Evolutionary conservation across 1,140 invertebrate species (phyloP).

Genomic region (Hetaerina americana): DNA sequence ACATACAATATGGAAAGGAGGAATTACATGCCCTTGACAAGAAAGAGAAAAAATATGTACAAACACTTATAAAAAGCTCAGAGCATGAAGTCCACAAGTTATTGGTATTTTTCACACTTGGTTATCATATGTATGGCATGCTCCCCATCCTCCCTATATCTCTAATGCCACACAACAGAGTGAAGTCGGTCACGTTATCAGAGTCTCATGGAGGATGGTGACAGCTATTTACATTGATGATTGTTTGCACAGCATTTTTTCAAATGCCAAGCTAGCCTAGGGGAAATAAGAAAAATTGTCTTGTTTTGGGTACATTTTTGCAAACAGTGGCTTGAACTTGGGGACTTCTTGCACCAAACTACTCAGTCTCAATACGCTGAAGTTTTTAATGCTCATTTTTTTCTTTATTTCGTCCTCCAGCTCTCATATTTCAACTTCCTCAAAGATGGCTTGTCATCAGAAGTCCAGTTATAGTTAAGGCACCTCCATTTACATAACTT

Average conservation of each 20-base stretch:
- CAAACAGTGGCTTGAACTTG: not conserved
- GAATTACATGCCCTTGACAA: not conserved
- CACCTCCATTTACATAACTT: constrained; percentile 6
- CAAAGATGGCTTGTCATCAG: not conserved
- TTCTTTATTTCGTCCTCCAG: not conserved
- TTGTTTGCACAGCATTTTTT: not conserved
- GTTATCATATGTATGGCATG: not conserved
- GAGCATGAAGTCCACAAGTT: not conserved
- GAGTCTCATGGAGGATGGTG: not conserved
- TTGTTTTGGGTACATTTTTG: not conserved
- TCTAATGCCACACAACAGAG: not conserved
- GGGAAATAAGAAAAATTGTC: not conserved
- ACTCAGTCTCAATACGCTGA: constrained; percentile 1
- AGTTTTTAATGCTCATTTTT: not conserved
- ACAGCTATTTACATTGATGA: not conserved
- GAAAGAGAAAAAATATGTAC: not conserved
- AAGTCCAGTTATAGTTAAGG: constrained; percentile 6
- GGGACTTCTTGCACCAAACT: constrained; percentile 5
- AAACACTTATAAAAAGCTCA: not conserved
- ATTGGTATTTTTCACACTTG: not conserved
- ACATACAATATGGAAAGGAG: not conserved
- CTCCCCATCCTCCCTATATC: not conserved
- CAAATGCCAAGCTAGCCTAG: not conserved
- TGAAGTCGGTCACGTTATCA: not conserved
- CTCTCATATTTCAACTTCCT: not conserved